These are phyloP conservation scores for Pseudonaja textilis DNA, from an alignment of 2,113 vertebrate species.

Conservation along the genomic window DNA sequence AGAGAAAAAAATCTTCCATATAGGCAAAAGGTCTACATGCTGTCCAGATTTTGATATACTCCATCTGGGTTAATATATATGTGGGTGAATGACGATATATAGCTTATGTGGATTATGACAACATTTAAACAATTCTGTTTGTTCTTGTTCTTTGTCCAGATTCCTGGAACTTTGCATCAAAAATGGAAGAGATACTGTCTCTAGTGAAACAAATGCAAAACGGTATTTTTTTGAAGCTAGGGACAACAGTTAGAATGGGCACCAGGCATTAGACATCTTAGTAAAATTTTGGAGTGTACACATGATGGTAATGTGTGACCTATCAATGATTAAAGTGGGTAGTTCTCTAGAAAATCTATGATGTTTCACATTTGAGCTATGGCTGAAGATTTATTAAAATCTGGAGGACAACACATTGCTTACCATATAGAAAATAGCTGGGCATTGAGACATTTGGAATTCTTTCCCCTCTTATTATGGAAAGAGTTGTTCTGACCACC, in stretches of 20 bases:
- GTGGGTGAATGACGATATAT: not conserved
- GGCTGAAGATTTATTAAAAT: not conserved
- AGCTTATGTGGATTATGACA: not conserved
- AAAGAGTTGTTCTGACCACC: not conserved
- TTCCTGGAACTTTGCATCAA: constrained; percentile 11
- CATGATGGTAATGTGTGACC: not conserved
- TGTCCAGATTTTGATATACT: not conserved
- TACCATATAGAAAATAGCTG: not conserved
- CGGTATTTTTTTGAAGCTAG: constrained; percentile 9
- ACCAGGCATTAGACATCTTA: not conserved
- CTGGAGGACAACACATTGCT: not conserved
- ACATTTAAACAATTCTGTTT: not conserved
- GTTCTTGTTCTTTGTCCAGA: constrained; percentile 17
- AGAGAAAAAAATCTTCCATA: not conserved
- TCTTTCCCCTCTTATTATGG: not conserved
- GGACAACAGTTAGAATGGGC: not conserved
- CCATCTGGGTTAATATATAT: not conserved
- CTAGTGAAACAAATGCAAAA: constrained; percentile 34
- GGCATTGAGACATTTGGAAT: not conserved
- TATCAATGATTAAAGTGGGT: not conserved
- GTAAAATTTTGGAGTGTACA: not conserved
- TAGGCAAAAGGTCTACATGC: not conserved
- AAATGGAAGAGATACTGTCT: constrained; percentile 27
- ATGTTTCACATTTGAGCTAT: not conserved
- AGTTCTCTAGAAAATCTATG: not conserved